phyloP scores from a whole-genome alignment of 2,113 vertebrate genomes.

The Suncus etruscus region DNA sequence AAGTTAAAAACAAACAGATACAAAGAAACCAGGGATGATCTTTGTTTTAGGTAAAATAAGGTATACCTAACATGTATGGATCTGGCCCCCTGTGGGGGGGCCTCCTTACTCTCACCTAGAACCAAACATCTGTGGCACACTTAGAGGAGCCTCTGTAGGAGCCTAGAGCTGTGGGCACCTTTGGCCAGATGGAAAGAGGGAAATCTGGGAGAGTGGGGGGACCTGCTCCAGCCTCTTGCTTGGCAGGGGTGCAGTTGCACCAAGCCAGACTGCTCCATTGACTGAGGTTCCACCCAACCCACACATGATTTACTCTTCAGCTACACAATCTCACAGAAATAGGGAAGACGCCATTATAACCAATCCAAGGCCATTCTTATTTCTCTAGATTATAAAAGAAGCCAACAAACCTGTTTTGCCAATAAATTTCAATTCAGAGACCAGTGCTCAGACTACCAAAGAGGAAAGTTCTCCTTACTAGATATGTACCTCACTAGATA shows the following conservation, averaged over 20 bases:
- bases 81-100: not conserved
- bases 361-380: not conserved
- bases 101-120: not conserved
- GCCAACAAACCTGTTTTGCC: too few relatives aligned
- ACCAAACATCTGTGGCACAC: not conserved
- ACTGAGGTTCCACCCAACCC: not conserved
- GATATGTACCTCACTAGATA: not conserved
- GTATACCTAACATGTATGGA: too few relatives aligned
- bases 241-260: not conserved
- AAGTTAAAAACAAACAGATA: too few relatives aligned
- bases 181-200: too few relatives aligned
- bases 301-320: not conserved
- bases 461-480: not conserved
- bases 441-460: not conserved
- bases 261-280: not conserved
- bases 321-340: not conserved
- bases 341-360: not conserved
- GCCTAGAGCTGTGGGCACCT: not conserved
- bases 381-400: not conserved
- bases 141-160: not conserved
- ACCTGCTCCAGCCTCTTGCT: not conserved
- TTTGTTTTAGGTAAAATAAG: too few relatives aligned
- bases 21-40: too few relatives aligned
- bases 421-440: not conserved
- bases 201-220: not conserved